Evolutionary conservation across 2,888 invertebrate genomes (phyloP), one percentile per base, ranked within the genome.

Genomic region (Augochlorella aurata): DNA sequence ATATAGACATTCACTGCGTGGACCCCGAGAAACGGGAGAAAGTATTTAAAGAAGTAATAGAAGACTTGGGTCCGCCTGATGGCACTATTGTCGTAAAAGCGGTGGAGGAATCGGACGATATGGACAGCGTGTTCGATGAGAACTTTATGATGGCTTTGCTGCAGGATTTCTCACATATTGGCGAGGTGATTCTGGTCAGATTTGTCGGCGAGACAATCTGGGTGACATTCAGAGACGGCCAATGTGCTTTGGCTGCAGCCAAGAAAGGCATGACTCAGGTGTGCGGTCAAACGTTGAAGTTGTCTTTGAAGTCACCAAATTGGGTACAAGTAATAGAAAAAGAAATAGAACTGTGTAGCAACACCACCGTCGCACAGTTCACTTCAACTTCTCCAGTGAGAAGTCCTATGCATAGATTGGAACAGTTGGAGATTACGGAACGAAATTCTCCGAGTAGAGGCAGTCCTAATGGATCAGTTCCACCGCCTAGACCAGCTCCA

Each of bases 21-120:
- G 96, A 98, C 91, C 95, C 96, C 69, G 95, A 96, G 21, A 96
- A 96, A 90, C 96, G 98, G 77, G 96, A 97, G 91, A 94, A 95
- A 88, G 97, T 98, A 2, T 98, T 99, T 91, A 96, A 97, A 90
- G 96, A 97, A 93, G 97, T 98, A 0, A 97, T 98, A 44, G 95
- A 96, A 77, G 97, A 97, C 91, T 95, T 98, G 85, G 99, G 99
- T 0, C 99, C 99, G 8, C 98, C 98, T 0, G 99, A 99, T 94
- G 97, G 97, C 1, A 99, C 99, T 24, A 96, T 99, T 85, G 96
- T 99, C 69, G 96, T 99, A 12, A 94, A 95, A 91, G 92, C 93
- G 10, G 95, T 95, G 12, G 95, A 95, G 29, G 94, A 94, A 18
- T 94, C 92, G 47, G 94, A 95, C 9, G 95, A 95, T 54, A 93